These are phyloP conservation scores for Megaceryle torquata DNA, from an alignment of 2,113 vertebrate genomes.

Conservation along the genomic window DNA sequence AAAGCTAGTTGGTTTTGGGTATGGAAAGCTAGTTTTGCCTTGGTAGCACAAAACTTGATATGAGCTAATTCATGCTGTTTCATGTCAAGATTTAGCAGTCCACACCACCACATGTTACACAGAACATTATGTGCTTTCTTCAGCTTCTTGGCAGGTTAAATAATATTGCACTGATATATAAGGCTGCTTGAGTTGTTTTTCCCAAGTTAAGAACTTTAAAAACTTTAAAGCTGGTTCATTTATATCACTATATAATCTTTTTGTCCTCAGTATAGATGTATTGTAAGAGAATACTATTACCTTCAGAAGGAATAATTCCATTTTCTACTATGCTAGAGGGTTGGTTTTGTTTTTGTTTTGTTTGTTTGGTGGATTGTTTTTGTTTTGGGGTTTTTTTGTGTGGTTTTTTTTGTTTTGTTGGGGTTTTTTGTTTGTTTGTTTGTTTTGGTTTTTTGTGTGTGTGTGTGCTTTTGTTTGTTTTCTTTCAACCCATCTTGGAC, in stretches of 20 bases:
- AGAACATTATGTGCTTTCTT: slow-evolving; percentile 49
- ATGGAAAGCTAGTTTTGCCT: neutral
- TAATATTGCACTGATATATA: neutral
- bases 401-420: too few relatives aligned
- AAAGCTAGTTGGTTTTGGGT: neutral
- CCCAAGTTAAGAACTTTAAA: neutral
- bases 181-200: neutral
- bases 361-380: too few relatives aligned
- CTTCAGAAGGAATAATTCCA: neutral
- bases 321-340: neutral
- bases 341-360: too few relatives aligned
- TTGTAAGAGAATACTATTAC: neutral
- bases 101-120: slow-evolving; percentile 7
- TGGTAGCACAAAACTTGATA: slow-evolving; percentile 13
- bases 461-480: neutral
- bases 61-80: slow-evolving; percentile 34
- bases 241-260: neutral
- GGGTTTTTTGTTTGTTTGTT: too few relatives aligned
- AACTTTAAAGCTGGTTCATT: neutral
- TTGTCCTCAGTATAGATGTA: neutral
- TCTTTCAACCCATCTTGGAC: neutral
- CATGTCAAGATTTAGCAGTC: slow-evolving; percentile 36
- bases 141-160: slow-evolving; percentile 33
- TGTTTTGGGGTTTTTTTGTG: too few relatives aligned
- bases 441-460: too few relatives aligned